A percentile compares a stretch with the other conserved stretches of the same genome.
Evolutionary conservation across 2,797 vertebrate genomes (phyloP).

Genomic region (Danio jaintianensis): DNA sequence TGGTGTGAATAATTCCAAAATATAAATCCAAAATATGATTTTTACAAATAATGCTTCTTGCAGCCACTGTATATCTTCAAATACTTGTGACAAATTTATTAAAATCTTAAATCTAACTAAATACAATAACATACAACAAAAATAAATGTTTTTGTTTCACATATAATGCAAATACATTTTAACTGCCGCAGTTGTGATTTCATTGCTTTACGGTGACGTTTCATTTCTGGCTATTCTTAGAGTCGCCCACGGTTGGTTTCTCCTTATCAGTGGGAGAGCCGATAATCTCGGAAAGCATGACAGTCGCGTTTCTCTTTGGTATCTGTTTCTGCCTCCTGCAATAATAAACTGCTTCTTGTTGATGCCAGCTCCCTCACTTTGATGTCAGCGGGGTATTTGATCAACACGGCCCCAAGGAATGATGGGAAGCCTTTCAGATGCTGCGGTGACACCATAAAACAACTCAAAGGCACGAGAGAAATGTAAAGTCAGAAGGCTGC

Average conservation of each 20-base stretch:
- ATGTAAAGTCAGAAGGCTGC: neutral
- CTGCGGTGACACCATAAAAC: conserved; percentile 3
- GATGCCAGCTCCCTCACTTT: conserved; percentile 42
- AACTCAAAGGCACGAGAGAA: conserved; percentile 18
- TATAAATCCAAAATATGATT: too few relatives aligned
- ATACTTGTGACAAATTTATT: too few relatives aligned
- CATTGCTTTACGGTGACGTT: conserved; percentile 18
- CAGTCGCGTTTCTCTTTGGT: conserved; percentile 41
- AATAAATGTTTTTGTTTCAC: too few relatives aligned
- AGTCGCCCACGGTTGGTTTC: conserved; percentile 5
- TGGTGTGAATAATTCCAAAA: too few relatives aligned
- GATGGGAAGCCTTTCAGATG: conserved; percentile 48
- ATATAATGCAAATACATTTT: too few relatives aligned
- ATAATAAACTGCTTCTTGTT: conserved; percentile 50
- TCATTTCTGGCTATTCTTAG: conserved; percentile 48
- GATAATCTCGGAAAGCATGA: conserved; percentile 48
- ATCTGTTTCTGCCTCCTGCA: conserved; percentile 52
- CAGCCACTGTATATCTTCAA: too few relatives aligned
- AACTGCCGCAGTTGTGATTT: neutral
- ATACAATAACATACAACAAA: too few relatives aligned
- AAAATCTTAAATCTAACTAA: too few relatives aligned
- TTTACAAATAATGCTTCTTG: too few relatives aligned
- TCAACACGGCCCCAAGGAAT: conserved; percentile 52
- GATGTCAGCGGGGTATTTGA: conserved; percentile 59
- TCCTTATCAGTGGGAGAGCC: conserved; percentile 47